Evolutionary conservation across 2,113 vertebrate genomes (phyloP).

Genomic region (Phylloscopus trochiloides): DNA sequence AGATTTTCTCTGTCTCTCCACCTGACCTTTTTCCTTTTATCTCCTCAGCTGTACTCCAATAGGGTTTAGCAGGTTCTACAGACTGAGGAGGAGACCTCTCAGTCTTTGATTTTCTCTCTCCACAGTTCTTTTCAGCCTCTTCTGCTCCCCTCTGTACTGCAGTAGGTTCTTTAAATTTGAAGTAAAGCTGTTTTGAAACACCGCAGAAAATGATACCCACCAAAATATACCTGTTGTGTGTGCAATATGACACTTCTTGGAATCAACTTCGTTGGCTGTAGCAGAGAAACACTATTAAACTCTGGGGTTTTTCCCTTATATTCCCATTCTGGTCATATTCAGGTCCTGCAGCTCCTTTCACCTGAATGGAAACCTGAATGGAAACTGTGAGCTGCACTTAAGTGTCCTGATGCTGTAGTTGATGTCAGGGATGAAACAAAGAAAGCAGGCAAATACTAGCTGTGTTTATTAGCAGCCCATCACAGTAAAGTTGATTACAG

Average conservation of each 20-base stretch:
- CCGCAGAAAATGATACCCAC: rapidly evolving
- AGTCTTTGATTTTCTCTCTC: background rate
- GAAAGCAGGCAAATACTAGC: background rate
- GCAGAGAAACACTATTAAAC: background rate
- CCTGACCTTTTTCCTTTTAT: background rate
- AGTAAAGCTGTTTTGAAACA: background rate
- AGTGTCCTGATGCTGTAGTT: background rate
- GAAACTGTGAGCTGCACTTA: background rate
- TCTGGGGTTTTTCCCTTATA: rapidly evolving
- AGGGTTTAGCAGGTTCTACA: background rate
- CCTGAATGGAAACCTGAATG: background rate
- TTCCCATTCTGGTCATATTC: background rate
- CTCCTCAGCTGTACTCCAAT: background rate
- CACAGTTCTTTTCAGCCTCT: background rate
- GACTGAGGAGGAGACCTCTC: background rate
- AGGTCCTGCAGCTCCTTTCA: background rate
- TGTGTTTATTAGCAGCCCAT: background rate
- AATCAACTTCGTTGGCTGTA: background rate
- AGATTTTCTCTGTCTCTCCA: background rate
- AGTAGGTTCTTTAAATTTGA: background rate
- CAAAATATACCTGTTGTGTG: background rate
- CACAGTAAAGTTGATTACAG: background rate
- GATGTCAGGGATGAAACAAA: background rate
- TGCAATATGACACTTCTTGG: background rate
- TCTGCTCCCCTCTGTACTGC: background rate